Base-by-base conservation (phyloP, 92 coral and sea anemone genomes). In the Zoanthus sociatus region DNA sequence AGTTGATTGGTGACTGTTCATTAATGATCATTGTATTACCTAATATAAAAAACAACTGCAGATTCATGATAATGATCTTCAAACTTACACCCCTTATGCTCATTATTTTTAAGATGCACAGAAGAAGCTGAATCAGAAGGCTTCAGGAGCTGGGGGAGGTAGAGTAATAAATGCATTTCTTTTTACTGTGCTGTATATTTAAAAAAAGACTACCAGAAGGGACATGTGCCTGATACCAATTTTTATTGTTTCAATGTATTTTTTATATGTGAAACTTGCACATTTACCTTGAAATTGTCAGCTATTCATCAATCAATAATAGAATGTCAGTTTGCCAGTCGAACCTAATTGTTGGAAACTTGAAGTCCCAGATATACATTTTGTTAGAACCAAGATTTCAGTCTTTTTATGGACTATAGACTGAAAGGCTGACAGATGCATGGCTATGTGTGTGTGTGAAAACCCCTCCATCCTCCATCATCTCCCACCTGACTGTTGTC, bases 381-480 rank as follows among this genome's bases (percentile, higher is more conserved):
- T 58, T 58, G 66, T 58, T 58, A 58, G 66, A 58, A 58, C 66
- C n/a, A 58, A 58, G 66, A 58, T 58, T 58, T 58, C 66, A 16
- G 66, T 58, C 66, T 58, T 58, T 58, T 58, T 58, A 58, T 58
- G 66, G 21, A 58, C 20, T 58, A 58, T 58, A 58, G 66, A 58
- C n/a, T 58, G 66, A 58, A 58, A 58, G 66, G 66, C 66, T 58
- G 66, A 58, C 66, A 58, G 66, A 58, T 58, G 66, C 66, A 58
- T 58, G 66, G 66, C 66, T 58, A 17, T 58, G 66, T 58, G 66
- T 58, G 66, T 58, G 66, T 58, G 66, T 12, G 66, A 14, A 58
- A 58, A 58, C 66, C 66, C 66, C 66, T 58, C 66, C 66, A 58
- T 58, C 66, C 66, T 58, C 66, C 66, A 58, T 58, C 66, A 58